A percentile compares a stretch with the other conserved stretches of the same genome.
phyloP scores from a whole-genome alignment of 2,888 invertebrate species.

The Mythimna pallens region DNA sequence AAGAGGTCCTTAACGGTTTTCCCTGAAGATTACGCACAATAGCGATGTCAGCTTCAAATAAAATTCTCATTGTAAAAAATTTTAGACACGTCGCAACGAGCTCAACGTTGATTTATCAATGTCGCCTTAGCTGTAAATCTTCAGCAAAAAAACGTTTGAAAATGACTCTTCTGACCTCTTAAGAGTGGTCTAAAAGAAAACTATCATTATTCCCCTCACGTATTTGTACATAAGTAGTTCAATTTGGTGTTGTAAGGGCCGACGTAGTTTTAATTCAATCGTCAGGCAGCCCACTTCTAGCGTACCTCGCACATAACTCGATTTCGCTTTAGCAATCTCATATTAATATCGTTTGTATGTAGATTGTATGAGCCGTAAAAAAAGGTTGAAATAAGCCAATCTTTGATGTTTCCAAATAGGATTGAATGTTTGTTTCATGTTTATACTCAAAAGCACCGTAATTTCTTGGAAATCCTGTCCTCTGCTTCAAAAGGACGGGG shows the following conservation, averaged over 20 bases:
- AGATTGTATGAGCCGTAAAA: slow-evolving; percentile 18
- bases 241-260: slow-evolving; percentile 46
- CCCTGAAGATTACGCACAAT: slow-evolving; percentile 29
- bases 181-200: slow-evolving; percentile 43
- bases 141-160: slow-evolving; percentile 21
- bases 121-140: slow-evolving; percentile 44
- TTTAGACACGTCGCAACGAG: slow-evolving; percentile 7
- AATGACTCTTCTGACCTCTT: slow-evolving; percentile 40
- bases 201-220: slow-evolving; percentile 56
- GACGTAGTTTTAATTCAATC: slow-evolving; percentile 56
- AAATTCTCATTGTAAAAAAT: slow-evolving; percentile 19
- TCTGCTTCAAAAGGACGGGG: slow-evolving; percentile 14
- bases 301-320: slow-evolving; percentile 35
- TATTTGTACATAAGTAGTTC: slow-evolving; percentile 45
- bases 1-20: slow-evolving; percentile 13
- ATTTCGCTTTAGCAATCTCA: slow-evolving; percentile 40
- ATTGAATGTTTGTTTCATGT: slow-evolving; percentile 31
- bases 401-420: slow-evolving; percentile 17
- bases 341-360: slow-evolving; percentile 41
- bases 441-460: slow-evolving; percentile 7
- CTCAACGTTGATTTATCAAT: slow-evolving; percentile 42
- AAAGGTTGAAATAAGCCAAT: slow-evolving; percentile 21
- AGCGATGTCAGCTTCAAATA: slow-evolving; percentile 6
- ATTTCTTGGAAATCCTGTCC: neutral
- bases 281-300: slow-evolving; percentile 30